These are phyloP conservation scores for Macrotrachela quadricornifera DNA, from an alignment of 1,140 invertebrate genomes.

Conservation along the genomic window DNA sequence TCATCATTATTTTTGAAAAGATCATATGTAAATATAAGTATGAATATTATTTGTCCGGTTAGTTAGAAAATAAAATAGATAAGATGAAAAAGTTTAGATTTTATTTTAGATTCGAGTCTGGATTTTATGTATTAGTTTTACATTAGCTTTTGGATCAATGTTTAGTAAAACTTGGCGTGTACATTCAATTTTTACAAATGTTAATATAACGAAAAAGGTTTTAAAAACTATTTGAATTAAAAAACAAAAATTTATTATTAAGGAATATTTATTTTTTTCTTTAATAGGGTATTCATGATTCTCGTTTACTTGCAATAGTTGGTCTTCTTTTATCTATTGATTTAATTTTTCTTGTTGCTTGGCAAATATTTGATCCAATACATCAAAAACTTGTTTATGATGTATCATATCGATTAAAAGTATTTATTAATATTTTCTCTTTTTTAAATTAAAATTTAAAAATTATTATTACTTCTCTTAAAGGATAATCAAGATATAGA, in stretches of 20 bases:
- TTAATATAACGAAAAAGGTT: constrained; percentile 73
- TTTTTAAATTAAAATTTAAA: not conserved
- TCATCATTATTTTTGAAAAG: constrained; percentile 43
- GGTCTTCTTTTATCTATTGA: constrained; percentile 70
- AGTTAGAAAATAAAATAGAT: too few species aligned
- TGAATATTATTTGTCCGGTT: too few species aligned
- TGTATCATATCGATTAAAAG: too few species aligned
- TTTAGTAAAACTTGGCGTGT: constrained; percentile 98
- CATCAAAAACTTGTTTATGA: constrained; percentile 34
- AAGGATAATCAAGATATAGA: constrained; percentile 13
- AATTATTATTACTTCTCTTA: not conserved
- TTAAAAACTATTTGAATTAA: constrained; percentile 4
- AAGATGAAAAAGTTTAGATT: not conserved
- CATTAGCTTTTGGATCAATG: constrained; percentile 92
- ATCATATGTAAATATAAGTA: too few species aligned
- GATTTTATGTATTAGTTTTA: constrained; percentile 94
- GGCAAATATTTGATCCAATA: constrained; percentile 90
- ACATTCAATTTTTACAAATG: constrained; percentile 89
- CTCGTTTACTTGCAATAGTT: constrained; percentile 87
- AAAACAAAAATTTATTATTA: not conserved
- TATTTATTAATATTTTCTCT: too few species aligned
- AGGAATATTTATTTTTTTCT: constrained; percentile 11
- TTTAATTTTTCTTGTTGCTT: constrained; percentile 77
- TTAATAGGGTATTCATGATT: constrained; percentile 83
- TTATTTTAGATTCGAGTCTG: constrained; percentile 47